These are phyloP conservation scores for Oreochromis mossambicus DNA, from an alignment of 2,797 vertebrate genomes.

Conservation along the genomic window DNA sequence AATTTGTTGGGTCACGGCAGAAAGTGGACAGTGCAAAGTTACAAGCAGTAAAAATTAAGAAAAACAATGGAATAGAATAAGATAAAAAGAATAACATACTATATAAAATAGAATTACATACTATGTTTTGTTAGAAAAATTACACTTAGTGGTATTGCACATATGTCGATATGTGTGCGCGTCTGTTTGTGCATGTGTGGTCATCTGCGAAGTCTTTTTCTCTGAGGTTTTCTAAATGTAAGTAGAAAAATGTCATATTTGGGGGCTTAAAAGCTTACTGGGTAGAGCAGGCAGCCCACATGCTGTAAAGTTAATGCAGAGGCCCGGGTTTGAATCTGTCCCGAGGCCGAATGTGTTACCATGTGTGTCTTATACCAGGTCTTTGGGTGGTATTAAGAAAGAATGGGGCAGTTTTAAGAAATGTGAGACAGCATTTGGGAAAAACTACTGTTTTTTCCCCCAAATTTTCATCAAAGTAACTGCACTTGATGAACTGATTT, in stretches of 20 bases:
- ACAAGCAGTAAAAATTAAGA: background rate
- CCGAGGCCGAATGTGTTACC: too few relatives aligned
- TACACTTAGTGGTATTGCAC: background rate
- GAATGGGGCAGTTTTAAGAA: too few relatives aligned
- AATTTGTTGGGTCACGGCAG: background rate
- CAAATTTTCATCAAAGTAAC: background rate
- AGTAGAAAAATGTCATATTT: too few relatives aligned
- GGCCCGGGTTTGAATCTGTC: too few relatives aligned
- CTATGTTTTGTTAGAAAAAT: background rate
- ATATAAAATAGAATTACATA: rapidly evolving
- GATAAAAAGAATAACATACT: background rate
- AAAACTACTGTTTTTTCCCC: too few relatives aligned
- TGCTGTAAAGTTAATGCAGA: too few relatives aligned
- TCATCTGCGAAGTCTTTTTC: rapidly evolving
- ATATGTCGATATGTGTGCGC: background rate
- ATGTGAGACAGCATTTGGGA: too few relatives aligned
- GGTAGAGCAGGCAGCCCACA: too few relatives aligned
- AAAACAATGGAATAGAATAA: background rate
- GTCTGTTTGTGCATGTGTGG: background rate
- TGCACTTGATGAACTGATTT: background rate
- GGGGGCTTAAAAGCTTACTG: too few relatives aligned
- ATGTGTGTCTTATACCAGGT: too few relatives aligned
- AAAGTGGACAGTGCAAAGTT: background rate
- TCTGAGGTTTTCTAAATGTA: too few relatives aligned
- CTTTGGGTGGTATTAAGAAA: too few relatives aligned